A percentile compares a stretch with the other conserved stretches of the same genome.
Conservation (phyloP, 2,888 invertebrate genomes). For the Scaptomyza cyrtandrae region DNA sequence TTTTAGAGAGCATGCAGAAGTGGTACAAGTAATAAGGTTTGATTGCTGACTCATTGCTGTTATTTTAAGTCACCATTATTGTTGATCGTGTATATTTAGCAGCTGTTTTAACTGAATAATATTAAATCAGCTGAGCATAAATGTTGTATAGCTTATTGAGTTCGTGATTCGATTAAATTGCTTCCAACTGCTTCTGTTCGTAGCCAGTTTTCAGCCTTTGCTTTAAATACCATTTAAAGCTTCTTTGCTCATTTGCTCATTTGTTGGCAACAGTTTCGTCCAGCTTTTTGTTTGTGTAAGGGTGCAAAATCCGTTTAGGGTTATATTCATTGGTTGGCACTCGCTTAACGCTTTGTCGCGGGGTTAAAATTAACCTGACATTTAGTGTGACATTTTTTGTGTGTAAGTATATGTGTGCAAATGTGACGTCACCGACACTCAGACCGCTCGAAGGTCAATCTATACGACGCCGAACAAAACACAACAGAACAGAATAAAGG, state of each 20-base stretch:
- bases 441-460: constrained; percentile 60
- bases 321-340: constrained; percentile 16
- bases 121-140: too few relatives aligned
- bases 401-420: constrained; percentile 13
- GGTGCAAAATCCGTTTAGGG: constrained; percentile 3
- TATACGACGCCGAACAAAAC: constrained; percentile 12
- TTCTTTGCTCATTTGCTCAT: background rate
- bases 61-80: background rate
- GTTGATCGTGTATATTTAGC: background rate
- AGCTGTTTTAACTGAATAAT: background rate
- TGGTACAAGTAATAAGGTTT: too few relatives aligned
- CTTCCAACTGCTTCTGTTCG: background rate
- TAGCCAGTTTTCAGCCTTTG: background rate
- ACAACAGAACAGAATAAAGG: constrained; percentile 26
- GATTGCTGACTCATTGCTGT: background rate
- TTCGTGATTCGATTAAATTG: too few relatives aligned
- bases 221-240: background rate
- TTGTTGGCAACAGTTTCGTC: background rate
- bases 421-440: constrained; percentile 62
- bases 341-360: constrained; percentile 11
- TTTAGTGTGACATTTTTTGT: constrained; percentile 23
- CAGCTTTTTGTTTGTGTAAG: constrained; percentile 12
- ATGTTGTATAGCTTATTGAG: too few relatives aligned
- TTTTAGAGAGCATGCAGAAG: too few relatives aligned
- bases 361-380: constrained; percentile 53